Evolutionary conservation across 2,113 vertebrate genomes (phyloP).

Genomic region (Corythornis cristatus): DNA sequence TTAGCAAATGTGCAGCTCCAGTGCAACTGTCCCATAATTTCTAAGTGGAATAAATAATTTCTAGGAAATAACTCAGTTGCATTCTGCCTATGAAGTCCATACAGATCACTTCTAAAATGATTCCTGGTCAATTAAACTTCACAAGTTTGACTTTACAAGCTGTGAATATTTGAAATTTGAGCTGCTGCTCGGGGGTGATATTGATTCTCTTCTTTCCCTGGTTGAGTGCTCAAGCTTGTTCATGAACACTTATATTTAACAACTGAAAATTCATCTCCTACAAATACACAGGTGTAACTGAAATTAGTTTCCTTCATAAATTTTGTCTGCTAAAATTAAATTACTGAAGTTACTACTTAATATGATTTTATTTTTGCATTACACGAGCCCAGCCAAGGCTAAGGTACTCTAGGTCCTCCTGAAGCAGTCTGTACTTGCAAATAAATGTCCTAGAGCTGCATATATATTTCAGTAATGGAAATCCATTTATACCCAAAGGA

Average conservation of each 20-base stretch:
- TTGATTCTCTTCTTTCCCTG: slow-evolving; percentile 25
- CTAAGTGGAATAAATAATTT: slow-evolving; percentile 47
- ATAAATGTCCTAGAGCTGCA: not conserved
- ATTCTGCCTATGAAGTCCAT: slow-evolving; percentile 8
- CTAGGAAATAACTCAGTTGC: not conserved
- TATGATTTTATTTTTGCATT: not conserved
- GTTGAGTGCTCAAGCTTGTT: slow-evolving; percentile 42
- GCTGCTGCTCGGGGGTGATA: slow-evolving; percentile 34
- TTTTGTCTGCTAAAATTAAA: slow-evolving; percentile 35
- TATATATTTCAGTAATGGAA: not conserved
- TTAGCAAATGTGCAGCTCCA: not conserved
- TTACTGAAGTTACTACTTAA: slow-evolving; percentile 13
- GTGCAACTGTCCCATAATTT: not conserved
- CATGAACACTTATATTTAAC: not conserved
- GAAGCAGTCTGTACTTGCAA: not conserved
- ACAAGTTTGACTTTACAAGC: slow-evolving; percentile 44
- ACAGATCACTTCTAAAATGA: slow-evolving; percentile 43
- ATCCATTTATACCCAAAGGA: not conserved
- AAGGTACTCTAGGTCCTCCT: not conserved
- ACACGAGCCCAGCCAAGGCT: not conserved
- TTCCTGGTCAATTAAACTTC: slow-evolving; percentile 61
- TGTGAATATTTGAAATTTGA: slow-evolving; percentile 57
- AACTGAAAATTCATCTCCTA: slow-evolving; percentile 45
- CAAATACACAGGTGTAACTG: slow-evolving; percentile 16
- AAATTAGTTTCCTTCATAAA: slow-evolving; percentile 41